A percentile compares a stretch with the other conserved stretches of the same genome.
Conservation (phyloP, 2,113 vertebrate genomes). For the Tauraco erythrolophus region DNA sequence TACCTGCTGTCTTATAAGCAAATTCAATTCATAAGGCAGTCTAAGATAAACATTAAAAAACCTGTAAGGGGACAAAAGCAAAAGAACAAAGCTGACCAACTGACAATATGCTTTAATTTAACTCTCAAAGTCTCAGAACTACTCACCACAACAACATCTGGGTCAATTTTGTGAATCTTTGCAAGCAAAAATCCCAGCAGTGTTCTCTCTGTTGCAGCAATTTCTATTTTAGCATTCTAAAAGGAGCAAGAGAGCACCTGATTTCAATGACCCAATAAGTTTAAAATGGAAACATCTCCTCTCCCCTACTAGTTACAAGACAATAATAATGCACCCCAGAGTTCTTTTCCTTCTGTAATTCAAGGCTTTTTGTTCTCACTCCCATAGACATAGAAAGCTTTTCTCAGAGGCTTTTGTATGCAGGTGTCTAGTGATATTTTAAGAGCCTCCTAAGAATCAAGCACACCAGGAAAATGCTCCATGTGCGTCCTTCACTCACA, state of each 20-base stretch:
- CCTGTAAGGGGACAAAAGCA: not conserved
- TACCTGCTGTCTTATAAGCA: constrained; percentile 28
- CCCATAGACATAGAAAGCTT: constrained; percentile 7
- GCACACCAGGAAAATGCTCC: constrained; percentile 13
- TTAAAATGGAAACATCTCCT: constrained; percentile 46
- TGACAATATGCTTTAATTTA: constrained; percentile 24
- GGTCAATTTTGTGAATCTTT: constrained; percentile 97
- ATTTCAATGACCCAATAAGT: constrained; percentile 53
- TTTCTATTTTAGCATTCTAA: constrained; percentile 93
- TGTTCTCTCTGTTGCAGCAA: constrained; percentile 91
- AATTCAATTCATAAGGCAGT: constrained; percentile 26
- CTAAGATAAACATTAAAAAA: constrained; percentile 14
- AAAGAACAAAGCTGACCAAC: constrained; percentile 25
- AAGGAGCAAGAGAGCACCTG: constrained; percentile 61
- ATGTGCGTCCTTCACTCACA: not conserved
- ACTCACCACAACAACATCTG: constrained; percentile 96
- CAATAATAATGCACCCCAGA: constrained; percentile 48
- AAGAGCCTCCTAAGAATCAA: constrained; percentile 49
- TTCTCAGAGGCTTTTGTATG: constrained; percentile 40
- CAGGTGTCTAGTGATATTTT: constrained; percentile 32
- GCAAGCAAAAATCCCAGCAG: constrained; percentile 95
- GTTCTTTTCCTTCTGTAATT: constrained; percentile 24
- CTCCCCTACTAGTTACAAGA: constrained; percentile 29
- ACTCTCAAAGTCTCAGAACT: not conserved
- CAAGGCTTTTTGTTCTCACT: constrained; percentile 24